A percentile compares a stretch with the other conserved stretches of the same genome.
Evolutionary conservation across 2,113 vertebrate genomes (phyloP).

Genomic region (Oryzias curvinotus): DNA sequence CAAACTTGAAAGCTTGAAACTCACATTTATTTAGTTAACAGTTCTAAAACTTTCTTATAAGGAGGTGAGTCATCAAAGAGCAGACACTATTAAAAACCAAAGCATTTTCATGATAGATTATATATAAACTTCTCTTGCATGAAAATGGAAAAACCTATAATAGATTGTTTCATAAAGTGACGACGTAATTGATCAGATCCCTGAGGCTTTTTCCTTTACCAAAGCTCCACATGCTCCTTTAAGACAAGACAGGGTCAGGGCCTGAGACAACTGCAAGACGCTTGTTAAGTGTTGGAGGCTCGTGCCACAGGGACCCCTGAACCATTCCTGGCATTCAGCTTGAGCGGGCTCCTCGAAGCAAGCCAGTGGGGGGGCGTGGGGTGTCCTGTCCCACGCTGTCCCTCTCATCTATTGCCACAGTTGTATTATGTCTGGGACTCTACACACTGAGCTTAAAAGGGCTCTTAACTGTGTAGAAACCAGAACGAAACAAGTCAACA

Average conservation of each 20-base stretch:
- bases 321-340: constrained; percentile 72
- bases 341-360: constrained; percentile 54
- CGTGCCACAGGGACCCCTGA: constrained; percentile 74
- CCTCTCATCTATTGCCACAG: constrained; percentile 53
- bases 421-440: constrained; percentile 73
- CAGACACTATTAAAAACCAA: too few species aligned
- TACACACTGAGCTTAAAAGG: constrained; percentile 24
- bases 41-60: constrained; percentile 30
- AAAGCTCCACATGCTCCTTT: constrained; percentile 55
- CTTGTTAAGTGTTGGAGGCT: constrained; percentile 79
- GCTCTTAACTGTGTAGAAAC: constrained; percentile 68
- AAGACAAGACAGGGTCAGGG: constrained; percentile 73
- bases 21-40: constrained; percentile 43
- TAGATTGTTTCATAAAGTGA: constrained; percentile 54
- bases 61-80: constrained; percentile 12
- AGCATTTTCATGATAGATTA: not conserved
- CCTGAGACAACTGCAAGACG: constrained; percentile 73
- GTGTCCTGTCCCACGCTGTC: constrained; percentile 48
- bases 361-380: constrained; percentile 39
- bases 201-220: constrained; percentile 38
- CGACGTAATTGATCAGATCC: constrained; percentile 66
- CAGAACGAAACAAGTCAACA: constrained; percentile 75
- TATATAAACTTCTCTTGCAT: not conserved
- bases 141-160: constrained; percentile 49
- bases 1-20: constrained; percentile 45